Evolutionary conservation across 2,113 vertebrate genomes (phyloP), one percentile per base, ranked within the genome.

Genomic region (Sylvilagus bachmani): DNA sequence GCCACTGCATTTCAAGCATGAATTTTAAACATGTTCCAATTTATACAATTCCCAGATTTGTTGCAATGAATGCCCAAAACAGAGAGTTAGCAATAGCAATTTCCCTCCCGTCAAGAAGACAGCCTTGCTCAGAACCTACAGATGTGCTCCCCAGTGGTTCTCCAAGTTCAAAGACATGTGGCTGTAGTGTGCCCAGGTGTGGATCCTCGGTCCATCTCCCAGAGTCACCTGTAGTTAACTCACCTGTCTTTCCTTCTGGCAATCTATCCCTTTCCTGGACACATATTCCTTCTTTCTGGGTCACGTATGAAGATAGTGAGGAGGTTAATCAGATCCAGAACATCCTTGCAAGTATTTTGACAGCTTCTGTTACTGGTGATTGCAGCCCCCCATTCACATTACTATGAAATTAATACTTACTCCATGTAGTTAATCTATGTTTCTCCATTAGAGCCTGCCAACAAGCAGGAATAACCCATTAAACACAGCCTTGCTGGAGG

Each of bases 391-490:
- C 58, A 31, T 22, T 87, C 75, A 66, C 36, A 31, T 86, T 8
- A n/a, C 49, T 31, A 0, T 64, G 27, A 53, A 74, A 71, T 83
- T 51, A 91, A 74, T 90, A 55, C 80, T 71, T 71, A 61, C 13
- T 55, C 58, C 29, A 64, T 62, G 90, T 7, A 2, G 66, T 1
- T 49, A 86, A 83, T 90, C 86, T 0, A 0, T 29, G 36, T 88
- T 90, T 81, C 86, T 93, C 66, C 67, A 86, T 79, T 92, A 91
- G 80, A 79, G 92, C 79, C 85, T 97, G 94, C 91, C 92, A 94
- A 95, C 64, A 94, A 86, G 64, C 19, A 96, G 74, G 97, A 97
- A 95, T 90, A 96, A 91, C 75, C 75, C 92, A 96, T 89, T 97
- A 96, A 97, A 84, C 97, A 97, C 95, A 3, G 55, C 61, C 92